Evolutionary conservation across 2,113 vertebrate genomes (phyloP).

Genomic region (Plestiodon gilberti): DNA sequence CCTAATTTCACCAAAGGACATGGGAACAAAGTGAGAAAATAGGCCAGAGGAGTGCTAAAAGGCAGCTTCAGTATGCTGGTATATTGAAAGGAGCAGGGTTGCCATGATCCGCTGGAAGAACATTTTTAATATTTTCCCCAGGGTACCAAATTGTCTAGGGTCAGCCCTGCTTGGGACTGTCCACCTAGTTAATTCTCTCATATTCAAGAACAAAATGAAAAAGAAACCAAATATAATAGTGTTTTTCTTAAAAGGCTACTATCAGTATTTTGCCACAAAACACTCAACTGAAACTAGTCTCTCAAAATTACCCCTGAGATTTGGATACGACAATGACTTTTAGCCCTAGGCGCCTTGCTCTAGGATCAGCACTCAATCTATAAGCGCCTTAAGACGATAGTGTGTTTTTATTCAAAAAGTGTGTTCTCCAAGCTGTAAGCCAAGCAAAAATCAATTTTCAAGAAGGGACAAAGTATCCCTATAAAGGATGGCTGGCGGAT

Average conservation of each 20-base stretch:
- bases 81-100: no score
- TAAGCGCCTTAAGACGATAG: neutral
- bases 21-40: no score
- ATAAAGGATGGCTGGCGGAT: neutral
- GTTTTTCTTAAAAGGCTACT: no score
- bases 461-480: neutral
- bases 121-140: neutral
- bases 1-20: no score
- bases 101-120: neutral
- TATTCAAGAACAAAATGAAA: neutral
- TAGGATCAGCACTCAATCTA: neutral
- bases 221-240: neutral
- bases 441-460: neutral
- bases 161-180: neutral
- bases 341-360: neutral
- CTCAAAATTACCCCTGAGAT: neutral
- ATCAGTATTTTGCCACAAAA: neutral
- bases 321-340: neutral
- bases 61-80: no score
- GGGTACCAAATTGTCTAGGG: neutral
- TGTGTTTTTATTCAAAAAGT: neutral
- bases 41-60: no score
- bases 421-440: neutral
- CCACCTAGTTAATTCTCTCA: neutral
- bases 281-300: neutral